phyloP scores from a whole-genome alignment of 2,797 vertebrate genomes.

The Nannoperca australis region DNA sequence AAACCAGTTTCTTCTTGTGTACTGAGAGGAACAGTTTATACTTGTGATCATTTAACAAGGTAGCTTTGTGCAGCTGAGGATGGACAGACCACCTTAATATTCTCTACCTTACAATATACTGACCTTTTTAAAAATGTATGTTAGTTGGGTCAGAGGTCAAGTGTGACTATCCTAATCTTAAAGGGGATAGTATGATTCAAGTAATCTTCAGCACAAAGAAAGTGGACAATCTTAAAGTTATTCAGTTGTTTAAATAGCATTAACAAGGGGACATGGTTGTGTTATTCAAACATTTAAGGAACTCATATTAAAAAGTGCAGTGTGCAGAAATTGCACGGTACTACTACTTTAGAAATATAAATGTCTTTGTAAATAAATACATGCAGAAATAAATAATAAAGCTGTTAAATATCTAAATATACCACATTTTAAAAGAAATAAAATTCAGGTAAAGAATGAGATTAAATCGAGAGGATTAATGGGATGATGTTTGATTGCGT shows the following conservation, averaged over 20 bases:
- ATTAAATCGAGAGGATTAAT: conserved; percentile 57
- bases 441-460: conserved; percentile 70
- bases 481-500: conserved; percentile 44
- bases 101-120: conserved; percentile 30
- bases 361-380: conserved; percentile 87
- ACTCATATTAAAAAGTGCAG: conserved; percentile 87
- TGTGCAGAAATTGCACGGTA: conserved; percentile 88
- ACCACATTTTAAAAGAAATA: conserved; percentile 81
- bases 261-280: conserved; percentile 48
- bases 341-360: conserved; percentile 87
- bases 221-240: conserved; percentile 52
- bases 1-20: conserved; percentile 54
- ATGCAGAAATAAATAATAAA: conserved; percentile 85
- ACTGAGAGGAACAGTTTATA: conserved; percentile 41
- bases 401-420: conserved; percentile 84
- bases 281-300: conserved; percentile 74
- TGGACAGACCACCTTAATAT: conserved; percentile 35
- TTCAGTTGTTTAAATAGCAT: conserved; percentile 44
- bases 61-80: conserved; percentile 50
- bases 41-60: conserved; percentile 42
- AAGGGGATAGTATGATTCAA: conserved; percentile 67
- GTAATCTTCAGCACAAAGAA: conserved; percentile 73
- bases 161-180: conserved; percentile 42
- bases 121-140: conserved; percentile 29
- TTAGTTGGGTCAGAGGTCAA: conserved; percentile 46